Percentiles rank a stretch among this genome's conserved stretches.
phyloP scores from a whole-genome alignment of 2,797 vertebrate genomes.

The Nyctalus aviator region DNA sequence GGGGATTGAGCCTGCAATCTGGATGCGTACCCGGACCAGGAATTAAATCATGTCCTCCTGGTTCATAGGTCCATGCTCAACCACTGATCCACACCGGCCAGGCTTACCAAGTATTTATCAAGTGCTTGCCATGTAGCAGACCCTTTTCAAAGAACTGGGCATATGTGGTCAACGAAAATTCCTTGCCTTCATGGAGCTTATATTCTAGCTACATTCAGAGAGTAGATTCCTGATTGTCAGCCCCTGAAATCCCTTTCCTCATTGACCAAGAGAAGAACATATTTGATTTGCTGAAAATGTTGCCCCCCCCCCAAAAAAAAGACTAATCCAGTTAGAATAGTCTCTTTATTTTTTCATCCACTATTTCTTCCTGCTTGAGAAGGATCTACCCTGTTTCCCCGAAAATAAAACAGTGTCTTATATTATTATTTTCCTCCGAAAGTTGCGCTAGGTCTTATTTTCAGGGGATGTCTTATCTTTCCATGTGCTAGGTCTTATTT shows the following conservation, averaged over 20 bases:
- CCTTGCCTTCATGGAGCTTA: background rate
- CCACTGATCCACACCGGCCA: no score
- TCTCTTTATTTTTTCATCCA: constrained; percentile 31
- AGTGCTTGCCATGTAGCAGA: background rate
- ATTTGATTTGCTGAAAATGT: constrained; percentile 28
- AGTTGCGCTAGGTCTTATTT: no score
- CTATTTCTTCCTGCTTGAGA: constrained; percentile 15
- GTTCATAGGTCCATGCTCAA: no score
- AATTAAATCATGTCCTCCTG: no score
- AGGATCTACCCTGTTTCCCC: background rate
- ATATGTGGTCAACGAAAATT: background rate
- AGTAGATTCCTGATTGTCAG: background rate
- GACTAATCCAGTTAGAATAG: background rate
- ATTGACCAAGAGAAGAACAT: background rate
- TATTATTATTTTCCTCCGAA: no score
- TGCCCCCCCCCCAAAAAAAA: background rate
- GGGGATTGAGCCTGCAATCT: no score
- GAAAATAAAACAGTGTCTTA: no score
- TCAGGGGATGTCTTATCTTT: no score
- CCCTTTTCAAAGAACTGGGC: background rate
- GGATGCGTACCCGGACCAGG: no score
- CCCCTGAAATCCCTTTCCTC: background rate
- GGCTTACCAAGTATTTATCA: background rate
- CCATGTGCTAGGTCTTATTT: no score
- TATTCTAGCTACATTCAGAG: background rate